A percentile compares a stretch with the other conserved stretches of the same genome.
phyloP scores from a whole-genome alignment of 1,140 invertebrate species.

The Dinoponera quadriceps region DNA sequence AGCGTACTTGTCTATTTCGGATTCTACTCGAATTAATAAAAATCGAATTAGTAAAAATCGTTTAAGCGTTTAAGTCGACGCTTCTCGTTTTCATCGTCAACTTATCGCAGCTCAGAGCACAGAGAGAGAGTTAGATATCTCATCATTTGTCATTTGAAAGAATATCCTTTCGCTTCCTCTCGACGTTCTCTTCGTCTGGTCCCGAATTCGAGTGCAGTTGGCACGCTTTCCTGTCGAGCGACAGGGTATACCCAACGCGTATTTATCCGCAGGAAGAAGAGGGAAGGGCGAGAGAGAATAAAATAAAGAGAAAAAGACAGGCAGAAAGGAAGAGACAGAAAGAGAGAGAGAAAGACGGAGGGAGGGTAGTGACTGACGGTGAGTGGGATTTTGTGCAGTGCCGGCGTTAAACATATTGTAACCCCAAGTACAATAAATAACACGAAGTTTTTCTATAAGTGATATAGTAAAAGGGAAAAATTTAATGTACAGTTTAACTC shows the following conservation, averaged over 20 bases:
- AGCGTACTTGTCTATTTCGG: too few species aligned
- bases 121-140: neutral
- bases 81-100: neutral
- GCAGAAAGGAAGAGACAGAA: neutral
- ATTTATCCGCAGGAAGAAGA: constrained; percentile 2
- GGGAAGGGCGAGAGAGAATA: neutral
- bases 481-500: too few species aligned
- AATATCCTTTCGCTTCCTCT: neutral
- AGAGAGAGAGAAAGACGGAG: constrained; percentile 2
- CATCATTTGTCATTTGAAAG: neutral
- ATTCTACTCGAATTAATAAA: too few species aligned
- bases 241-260: neutral
- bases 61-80: too few species aligned
- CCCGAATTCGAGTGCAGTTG: constrained; percentile 13
- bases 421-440: neutral
- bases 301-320: neutral
- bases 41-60: too few species aligned
- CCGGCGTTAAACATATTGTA: neutral
- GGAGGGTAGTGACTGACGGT: constrained; percentile 14
- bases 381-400: constrained; percentile 26
- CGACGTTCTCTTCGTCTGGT: neutral
- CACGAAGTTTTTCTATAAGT: neutral
- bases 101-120: neutral
- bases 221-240: neutral
- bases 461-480: too few species aligned